Evolutionary conservation across 2,797 vertebrate genomes (phyloP), one percentile per base, ranked within the genome.

Genomic region (Syngnathus rostellatus): DNA sequence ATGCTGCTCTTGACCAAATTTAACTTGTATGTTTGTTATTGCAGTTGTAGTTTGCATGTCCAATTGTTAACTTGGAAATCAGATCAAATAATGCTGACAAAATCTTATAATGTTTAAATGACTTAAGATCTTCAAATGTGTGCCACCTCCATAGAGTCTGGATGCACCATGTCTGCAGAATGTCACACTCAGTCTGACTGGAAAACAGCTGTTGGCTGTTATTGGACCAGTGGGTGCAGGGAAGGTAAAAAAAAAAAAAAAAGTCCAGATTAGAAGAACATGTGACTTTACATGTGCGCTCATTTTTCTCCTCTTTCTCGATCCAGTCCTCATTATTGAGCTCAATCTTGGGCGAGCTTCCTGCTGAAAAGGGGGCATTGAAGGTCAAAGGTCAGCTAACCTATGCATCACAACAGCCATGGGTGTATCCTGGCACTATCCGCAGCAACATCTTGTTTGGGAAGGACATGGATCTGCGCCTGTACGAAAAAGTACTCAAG

Each of bases 371-470:
- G 58, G 97, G 95, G 1, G 72, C 85, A 3, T 82, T 97, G 73
- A 92, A 79, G 0, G 87, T 93, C 66, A 87, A 79, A 43, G 96
- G 97, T 72, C 93, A 86, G 81, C 83, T 97, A 17, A 95, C 94
- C 0, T 99, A 97, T 1, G 93, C 94, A 11, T 93, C 94, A 37
- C 97, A 99, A 88, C 94, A 96, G 85, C 94, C 96, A 10, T 99
- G 95, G 93, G 93, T 99, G 21, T 98, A 95, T 82, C 92, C 96
- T 2, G 96, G 96, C 31, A 97, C 95, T 31, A 92, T 99, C 64
- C 92, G 93, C 66, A 95, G 93, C 76, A 99, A 99, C 80, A 98
- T 99, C 82, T 85, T 99, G 31, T 99, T 98, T 72, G 96, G 96
- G 55, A 95, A 93, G 72, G 92, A 92, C 50, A 88, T 96, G 16